Evolutionary conservation across 2,113 vertebrate species (phyloP).

Genomic region (Thoracochromis brauschi): DNA sequence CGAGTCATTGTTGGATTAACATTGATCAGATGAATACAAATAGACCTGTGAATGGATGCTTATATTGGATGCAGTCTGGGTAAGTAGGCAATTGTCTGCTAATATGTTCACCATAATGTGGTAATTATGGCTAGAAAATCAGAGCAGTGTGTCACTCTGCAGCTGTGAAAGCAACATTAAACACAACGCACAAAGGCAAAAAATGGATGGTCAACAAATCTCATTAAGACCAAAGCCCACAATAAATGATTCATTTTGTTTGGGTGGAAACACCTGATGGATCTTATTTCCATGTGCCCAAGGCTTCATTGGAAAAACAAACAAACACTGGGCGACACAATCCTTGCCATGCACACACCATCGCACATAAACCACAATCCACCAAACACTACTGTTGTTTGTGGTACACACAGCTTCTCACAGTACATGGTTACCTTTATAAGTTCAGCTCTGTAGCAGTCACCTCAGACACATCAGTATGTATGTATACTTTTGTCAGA

Average conservation of each 20-base stretch:
- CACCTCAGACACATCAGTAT: background rate
- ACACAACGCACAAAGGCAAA: background rate
- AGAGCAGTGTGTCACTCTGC: background rate
- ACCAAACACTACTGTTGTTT: background rate
- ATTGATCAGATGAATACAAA: background rate
- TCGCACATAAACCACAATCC: background rate
- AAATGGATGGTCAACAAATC: background rate
- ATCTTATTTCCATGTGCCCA: background rate
- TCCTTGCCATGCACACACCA: background rate
- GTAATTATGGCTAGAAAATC: background rate
- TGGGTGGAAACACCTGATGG: background rate
- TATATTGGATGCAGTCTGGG: background rate
- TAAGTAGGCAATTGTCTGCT: background rate
- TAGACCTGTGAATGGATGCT: background rate
- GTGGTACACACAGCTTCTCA: background rate
- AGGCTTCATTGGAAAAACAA: background rate
- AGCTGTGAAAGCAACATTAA: background rate
- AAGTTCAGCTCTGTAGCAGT: background rate
- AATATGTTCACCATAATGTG: background rate
- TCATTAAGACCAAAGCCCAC: background rate
- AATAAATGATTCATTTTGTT: background rate
- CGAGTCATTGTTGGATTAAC: background rate
- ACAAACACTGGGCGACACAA: background rate
- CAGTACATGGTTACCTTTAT: background rate
- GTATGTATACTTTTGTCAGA: background rate